These are phyloP conservation scores for Tamandua tetradactyla DNA, from an alignment of 2,797 vertebrate genomes.

Conservation along the genomic window DNA sequence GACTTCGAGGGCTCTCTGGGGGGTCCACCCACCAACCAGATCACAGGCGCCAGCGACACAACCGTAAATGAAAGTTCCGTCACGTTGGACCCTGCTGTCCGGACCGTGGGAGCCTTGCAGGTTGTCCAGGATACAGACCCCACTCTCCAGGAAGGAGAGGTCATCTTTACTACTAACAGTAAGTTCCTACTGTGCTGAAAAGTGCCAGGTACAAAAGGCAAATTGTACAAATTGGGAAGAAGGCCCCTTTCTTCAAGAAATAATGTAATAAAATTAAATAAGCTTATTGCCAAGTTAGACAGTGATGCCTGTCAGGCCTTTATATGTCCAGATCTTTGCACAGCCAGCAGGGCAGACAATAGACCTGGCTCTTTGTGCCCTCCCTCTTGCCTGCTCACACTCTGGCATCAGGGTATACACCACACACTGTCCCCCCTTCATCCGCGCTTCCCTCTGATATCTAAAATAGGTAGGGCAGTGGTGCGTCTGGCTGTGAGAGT, in stretches of 20 bases:
- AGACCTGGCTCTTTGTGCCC: background rate
- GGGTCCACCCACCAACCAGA: constrained; percentile 90
- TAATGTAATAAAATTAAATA: background rate
- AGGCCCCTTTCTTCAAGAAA: background rate
- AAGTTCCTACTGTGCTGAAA: constrained; percentile 81
- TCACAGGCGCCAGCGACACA: constrained; percentile 93
- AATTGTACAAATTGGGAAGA: background rate
- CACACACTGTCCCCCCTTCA: background rate
- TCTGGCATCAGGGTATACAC: rapidly evolving
- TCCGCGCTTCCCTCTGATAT: rapidly evolving
- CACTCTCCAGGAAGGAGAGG: constrained; percentile 86
- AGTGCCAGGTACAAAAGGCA: background rate
- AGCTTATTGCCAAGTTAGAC: background rate
- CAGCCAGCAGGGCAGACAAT: background rate
- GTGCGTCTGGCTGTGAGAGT: background rate
- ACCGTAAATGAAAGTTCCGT: constrained; percentile 95
- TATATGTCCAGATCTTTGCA: background rate
- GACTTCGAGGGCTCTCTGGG: constrained; percentile 93
- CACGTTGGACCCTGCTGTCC: constrained; percentile 89
- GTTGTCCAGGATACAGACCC: constrained; percentile 88
- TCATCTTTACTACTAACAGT: constrained; percentile 91
- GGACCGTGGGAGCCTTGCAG: constrained; percentile 88
- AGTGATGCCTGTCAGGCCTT: background rate
- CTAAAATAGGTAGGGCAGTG: background rate
- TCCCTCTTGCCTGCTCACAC: background rate